These are phyloP conservation scores for Pluvialis apricaria DNA, from an alignment of 2,113 vertebrate genomes.

Conservation along the genomic window DNA sequence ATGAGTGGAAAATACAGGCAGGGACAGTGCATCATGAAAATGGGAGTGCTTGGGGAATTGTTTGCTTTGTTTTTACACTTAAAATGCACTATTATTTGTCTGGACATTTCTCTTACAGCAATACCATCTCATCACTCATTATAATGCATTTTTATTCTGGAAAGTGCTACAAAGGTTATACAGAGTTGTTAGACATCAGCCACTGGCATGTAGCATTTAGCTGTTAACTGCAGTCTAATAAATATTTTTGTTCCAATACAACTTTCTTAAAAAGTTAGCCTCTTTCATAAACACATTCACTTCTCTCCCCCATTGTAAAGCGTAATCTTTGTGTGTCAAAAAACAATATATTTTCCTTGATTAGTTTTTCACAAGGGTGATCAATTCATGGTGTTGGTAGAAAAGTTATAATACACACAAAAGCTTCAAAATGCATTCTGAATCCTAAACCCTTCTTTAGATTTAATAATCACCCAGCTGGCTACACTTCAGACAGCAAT, in stretches of 20 bases:
- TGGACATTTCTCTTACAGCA: neutral
- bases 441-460: slow-evolving; percentile 53
- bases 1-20: neutral
- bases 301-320: neutral
- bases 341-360: neutral
- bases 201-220: neutral
- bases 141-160: neutral
- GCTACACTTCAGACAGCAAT: slow-evolving; percentile 44
- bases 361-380: slow-evolving; percentile 29
- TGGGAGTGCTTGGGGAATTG: neutral
- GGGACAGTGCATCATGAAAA: neutral
- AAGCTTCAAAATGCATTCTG: slow-evolving; percentile 32
- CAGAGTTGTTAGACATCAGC: neutral
- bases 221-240: neutral
- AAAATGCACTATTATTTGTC: neutral
- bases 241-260: neutral
- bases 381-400: neutral
- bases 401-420: slow-evolving; percentile 35
- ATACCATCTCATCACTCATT: neutral
- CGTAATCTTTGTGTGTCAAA: neutral
- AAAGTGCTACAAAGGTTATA: neutral
- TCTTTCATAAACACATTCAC: neutral
- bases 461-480: slow-evolving; percentile 52
- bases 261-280: neutral
- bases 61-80: neutral